These are phyloP conservation scores for Phalloptychus januarius DNA, from an alignment of 2,797 vertebrate genomes.

Conservation along the genomic window DNA sequence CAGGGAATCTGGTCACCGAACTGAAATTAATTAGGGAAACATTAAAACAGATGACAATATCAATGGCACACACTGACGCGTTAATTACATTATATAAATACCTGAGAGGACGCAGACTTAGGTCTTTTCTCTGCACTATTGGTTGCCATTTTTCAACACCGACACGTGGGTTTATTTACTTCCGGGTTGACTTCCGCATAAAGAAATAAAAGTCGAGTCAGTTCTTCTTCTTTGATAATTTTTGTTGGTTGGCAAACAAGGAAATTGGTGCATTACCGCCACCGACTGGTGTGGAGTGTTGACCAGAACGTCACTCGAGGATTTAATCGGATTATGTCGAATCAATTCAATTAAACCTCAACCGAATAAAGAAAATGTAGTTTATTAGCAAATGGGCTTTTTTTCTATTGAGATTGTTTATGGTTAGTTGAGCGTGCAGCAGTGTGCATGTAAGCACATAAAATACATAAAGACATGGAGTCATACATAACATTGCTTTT, in stretches of 20 bases:
- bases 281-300: no score
- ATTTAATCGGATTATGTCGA: neutral
- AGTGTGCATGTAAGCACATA: no score
- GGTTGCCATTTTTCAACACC: slow-evolving; percentile 66
- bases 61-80: rapidly evolving
- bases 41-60: rapidly evolving
- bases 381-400: neutral
- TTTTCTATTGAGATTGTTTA: neutral
- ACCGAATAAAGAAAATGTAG: neutral
- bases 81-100: neutral
- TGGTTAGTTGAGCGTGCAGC: no score
- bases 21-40: slow-evolving; percentile 47
- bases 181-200: slow-evolving; percentile 41
- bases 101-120: slow-evolving; percentile 47
- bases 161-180: slow-evolving; percentile 54
- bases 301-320: no score
- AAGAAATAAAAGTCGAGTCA: slow-evolving; percentile 35
- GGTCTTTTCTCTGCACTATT: slow-evolving; percentile 44
- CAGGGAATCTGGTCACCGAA: slow-evolving; percentile 68
- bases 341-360: neutral
- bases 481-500: neutral
- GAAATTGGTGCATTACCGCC: no score
- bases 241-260: no score
- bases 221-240: neutral
- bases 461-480: no score